These are phyloP conservation scores for Halictus ligatus DNA, from an alignment of 2,888 invertebrate genomes.

Conservation along the genomic window DNA sequence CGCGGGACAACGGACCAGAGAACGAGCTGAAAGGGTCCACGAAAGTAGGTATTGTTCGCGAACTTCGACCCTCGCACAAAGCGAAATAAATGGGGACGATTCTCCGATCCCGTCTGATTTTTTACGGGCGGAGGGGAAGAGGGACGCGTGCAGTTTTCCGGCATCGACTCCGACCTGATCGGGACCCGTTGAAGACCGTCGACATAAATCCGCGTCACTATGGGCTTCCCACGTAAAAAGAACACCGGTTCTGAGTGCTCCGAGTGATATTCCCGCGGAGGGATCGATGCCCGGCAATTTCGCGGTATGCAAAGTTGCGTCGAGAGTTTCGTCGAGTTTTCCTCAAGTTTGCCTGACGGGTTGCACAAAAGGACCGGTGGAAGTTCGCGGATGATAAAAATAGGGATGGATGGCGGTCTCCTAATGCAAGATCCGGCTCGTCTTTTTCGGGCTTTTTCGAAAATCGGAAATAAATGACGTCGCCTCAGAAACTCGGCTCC, in stretches of 20 bases:
- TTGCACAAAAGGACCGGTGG: background rate
- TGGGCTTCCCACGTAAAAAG: constrained; percentile 8
- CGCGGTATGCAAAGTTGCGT: constrained; percentile 1
- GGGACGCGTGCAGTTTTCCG: constrained; percentile 15
- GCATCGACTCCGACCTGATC: constrained; percentile 4
- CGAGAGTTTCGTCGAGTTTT: constrained; percentile 5
- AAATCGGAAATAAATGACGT: constrained; percentile 23
- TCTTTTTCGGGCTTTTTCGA: constrained; percentile 9
- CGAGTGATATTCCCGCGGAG: constrained; percentile 8
- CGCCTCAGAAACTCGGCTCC: background rate
- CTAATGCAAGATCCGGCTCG: background rate
- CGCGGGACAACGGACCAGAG: background rate
- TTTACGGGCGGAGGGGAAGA: background rate
- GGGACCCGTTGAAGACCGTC: constrained; percentile 5
- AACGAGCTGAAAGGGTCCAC: background rate
- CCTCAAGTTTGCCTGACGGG: too few relatives aligned
- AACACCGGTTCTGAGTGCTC: background rate
- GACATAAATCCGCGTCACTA: constrained; percentile 27
- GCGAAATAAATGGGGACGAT: constrained; percentile 76
- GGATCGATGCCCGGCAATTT: constrained; percentile 15
- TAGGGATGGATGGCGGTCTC: background rate
- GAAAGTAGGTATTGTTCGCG: constrained; percentile 13
- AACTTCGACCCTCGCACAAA: constrained; percentile 62
- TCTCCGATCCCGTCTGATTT: constrained; percentile 43
- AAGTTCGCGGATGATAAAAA: background rate